A percentile compares a stretch with the other conserved stretches of the same genome.
Evolutionary conservation across 1,140 invertebrate species (phyloP).

Genomic region (Bursaphelenchus mucronatus): DNA sequence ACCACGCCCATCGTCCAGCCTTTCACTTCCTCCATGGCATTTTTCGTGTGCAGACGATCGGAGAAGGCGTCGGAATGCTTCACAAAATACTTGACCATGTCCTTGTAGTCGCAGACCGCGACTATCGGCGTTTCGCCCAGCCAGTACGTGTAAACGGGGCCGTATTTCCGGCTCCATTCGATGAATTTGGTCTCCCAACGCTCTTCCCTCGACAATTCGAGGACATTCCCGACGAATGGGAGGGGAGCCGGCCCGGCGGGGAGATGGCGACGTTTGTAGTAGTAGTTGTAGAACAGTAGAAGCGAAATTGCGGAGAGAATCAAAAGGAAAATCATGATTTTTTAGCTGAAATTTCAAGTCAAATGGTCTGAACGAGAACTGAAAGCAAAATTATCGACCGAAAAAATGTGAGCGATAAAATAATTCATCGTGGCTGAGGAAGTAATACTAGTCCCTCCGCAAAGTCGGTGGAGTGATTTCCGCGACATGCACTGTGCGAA

Average conservation of each 20-base stretch:
- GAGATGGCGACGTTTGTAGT: conserved; percentile 15
- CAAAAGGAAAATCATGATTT: background rate
- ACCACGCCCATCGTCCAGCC: background rate
- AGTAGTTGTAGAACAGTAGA: conserved; percentile 14
- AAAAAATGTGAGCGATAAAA: no score
- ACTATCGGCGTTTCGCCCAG: conserved; percentile 28
- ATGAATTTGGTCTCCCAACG: conserved; percentile 19
- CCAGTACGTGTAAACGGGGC: conserved; percentile 39
- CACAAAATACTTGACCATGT: conserved; percentile 31
- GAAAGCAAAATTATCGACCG: no score
- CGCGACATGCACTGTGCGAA: no score
- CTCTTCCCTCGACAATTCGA: background rate
- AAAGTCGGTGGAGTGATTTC: no score
- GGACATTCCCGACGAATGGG: background rate
- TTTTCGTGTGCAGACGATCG: background rate
- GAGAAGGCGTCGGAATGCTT: conserved; percentile 34
- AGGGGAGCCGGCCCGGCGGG: background rate
- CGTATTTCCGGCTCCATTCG: conserved; percentile 24
- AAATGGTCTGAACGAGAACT: no score
- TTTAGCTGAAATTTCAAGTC: no score
- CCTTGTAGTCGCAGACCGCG: conserved; percentile 29
- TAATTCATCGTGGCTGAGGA: no score
- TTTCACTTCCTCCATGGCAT: background rate
- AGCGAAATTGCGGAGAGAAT: background rate
- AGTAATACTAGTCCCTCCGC: no score